A percentile compares a stretch with the other conserved stretches of the same genome.
These are phyloP conservation scores for Alaudala cheleensis DNA, from an alignment of 2,113 vertebrate species.

Conservation along the genomic window DNA sequence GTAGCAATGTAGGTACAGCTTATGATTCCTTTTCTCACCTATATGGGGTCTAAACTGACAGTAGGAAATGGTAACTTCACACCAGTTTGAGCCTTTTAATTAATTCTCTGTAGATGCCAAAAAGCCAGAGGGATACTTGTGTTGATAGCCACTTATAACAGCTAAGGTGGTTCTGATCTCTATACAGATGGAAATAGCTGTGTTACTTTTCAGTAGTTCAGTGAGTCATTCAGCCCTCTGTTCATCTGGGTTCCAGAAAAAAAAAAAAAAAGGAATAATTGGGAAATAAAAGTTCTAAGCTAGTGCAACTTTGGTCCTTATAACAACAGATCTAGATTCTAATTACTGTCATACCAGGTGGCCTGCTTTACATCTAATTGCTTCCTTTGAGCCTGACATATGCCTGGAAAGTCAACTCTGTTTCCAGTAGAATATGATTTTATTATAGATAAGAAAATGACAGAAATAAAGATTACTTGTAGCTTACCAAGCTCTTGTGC, in stretches of 20 bases:
- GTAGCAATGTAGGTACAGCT: neutral
- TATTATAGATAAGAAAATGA: neutral
- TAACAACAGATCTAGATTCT: conserved; percentile 37
- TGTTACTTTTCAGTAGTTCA: neutral
- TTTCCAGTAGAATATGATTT: conserved; percentile 28
- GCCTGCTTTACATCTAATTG: conserved; percentile 46
- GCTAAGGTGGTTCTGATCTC: neutral
- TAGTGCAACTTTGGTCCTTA: conserved; percentile 2
- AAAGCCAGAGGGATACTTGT: neutral
- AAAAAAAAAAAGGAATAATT: conserved; percentile 17
- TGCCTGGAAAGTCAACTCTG: conserved; percentile 13
- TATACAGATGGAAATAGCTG: neutral
- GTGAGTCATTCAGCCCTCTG: neutral
- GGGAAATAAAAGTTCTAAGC: conserved; percentile 35
- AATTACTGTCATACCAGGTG: conserved; percentile 60
- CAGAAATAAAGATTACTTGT: neutral
- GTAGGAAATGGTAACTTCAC: neutral
- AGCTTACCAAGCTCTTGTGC: neutral
- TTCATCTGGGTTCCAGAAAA: neutral
- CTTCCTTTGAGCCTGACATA: conserved; percentile 46
- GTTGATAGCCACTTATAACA: neutral
- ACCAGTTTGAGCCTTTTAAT: neutral
- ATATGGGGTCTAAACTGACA: neutral
- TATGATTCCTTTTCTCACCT: neutral
- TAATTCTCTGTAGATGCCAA: neutral